These are phyloP conservation scores for Aegypius monachus DNA, from an alignment of 2,113 vertebrate species.

Conservation along the genomic window DNA sequence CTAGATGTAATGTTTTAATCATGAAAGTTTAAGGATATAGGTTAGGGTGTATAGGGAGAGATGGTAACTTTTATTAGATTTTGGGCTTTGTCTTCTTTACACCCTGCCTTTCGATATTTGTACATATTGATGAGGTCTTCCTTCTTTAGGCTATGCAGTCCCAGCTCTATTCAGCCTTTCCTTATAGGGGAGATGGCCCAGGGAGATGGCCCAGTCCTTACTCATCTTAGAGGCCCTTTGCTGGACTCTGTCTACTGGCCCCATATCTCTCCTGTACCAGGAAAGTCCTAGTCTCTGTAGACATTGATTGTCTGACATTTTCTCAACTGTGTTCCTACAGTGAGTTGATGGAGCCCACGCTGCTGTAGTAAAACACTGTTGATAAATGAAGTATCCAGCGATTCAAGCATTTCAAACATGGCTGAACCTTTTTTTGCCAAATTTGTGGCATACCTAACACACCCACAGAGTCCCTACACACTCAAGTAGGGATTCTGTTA, in stretches of 20 bases:
- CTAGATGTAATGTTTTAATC: not conserved
- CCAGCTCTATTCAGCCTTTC: not conserved
- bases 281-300: not conserved
- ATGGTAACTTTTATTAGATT: not conserved
- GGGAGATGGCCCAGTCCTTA: not conserved
- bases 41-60: not conserved
- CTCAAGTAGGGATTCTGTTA: not conserved
- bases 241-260: not conserved
- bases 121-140: not conserved
- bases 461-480: too few species aligned
- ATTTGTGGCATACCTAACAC: not conserved
- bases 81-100: not conserved
- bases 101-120: not conserved
- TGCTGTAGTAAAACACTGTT: not conserved
- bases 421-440: not conserved
- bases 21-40: not conserved
- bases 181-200: not conserved
- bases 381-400: not conserved
- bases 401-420: not conserved
- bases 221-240: not conserved
- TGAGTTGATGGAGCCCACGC: not conserved
- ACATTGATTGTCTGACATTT: not conserved
- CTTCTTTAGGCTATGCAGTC: not conserved
- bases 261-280: not conserved
- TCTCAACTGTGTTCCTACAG: not conserved